Conservation (phyloP, 1,140 invertebrate genomes). For the Orussus abietinus region DNA sequence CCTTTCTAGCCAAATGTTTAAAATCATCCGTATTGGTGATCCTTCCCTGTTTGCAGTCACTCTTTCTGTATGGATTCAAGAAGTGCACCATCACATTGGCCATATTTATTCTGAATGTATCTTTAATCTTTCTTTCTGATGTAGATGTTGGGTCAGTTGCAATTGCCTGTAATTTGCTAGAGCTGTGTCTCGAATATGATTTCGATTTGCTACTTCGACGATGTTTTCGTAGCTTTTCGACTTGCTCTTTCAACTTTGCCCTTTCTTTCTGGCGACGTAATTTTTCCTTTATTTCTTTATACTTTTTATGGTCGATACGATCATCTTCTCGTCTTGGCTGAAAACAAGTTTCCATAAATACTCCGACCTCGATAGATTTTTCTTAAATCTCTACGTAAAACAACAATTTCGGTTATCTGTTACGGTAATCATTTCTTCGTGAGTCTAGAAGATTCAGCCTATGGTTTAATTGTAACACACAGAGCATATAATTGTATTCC, state of each 20-base stretch:
- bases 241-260: constrained; percentile 48
- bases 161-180: constrained; percentile 37
- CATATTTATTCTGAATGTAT: constrained; percentile 84
- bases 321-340: constrained; percentile 76
- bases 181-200: constrained; percentile 36
- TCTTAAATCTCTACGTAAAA: neutral
- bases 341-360: constrained; percentile 20
- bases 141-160: constrained; percentile 38
- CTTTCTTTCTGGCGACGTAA: constrained; percentile 66
- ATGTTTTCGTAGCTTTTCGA: constrained; percentile 46
- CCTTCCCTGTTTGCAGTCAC: constrained; percentile 77
- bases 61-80: constrained; percentile 84
- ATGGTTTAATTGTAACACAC: no score
- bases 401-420: constrained; percentile 5
- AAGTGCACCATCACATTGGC: constrained; percentile 84
- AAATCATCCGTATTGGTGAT: constrained; percentile 91
- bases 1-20: constrained; percentile 93
- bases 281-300: constrained; percentile 77
- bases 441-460: no score
- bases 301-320: constrained; percentile 65
- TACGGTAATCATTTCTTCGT: no score
- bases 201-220: constrained; percentile 47
- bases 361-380: no score
- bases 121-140: constrained; percentile 71
- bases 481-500: no score